Evolutionary conservation across 1,140 invertebrate species (phyloP).

Genomic region (Leptinotarsa texana): DNA sequence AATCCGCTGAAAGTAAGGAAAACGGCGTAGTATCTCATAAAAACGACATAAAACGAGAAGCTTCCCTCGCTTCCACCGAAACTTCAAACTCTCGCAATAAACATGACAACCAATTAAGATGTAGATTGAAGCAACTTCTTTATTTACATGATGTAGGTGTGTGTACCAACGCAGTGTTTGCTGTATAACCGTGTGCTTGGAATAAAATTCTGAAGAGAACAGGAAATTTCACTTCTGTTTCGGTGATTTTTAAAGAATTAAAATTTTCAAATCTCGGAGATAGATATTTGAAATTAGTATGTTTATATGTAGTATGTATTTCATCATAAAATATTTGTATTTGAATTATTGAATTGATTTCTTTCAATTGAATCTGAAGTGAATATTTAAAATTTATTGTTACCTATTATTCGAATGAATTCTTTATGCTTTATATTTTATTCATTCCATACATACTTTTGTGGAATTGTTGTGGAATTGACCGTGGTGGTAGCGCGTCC

Average conservation of each 20-base stretch:
- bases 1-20: background rate
- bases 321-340: no score
- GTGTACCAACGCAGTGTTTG: slow-evolving; percentile 14
- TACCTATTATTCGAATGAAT: no score
- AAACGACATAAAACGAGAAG: slow-evolving; percentile 43
- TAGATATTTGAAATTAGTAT: no score
- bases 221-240: background rate
- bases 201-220: background rate
- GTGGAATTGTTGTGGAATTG: no score
- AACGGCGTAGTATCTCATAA: slow-evolving; percentile 31
- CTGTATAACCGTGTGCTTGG: background rate
- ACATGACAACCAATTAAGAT: slow-evolving; percentile 57
- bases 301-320: no score
- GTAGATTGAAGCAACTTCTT: slow-evolving; percentile 51
- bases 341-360: no score
- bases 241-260: background rate
- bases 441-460: no score
- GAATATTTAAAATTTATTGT: no score
- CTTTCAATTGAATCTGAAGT: no score
- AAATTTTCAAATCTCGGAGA: no score
- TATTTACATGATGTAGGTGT: slow-evolving; percentile 29
- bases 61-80: slow-evolving; percentile 30
- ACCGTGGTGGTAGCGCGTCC: no score
- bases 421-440: no score
- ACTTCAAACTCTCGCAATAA: slow-evolving; percentile 50